Evolutionary conservation across 2,113 vertebrate species (phyloP).

Genomic region (Vidua chalybeata): DNA sequence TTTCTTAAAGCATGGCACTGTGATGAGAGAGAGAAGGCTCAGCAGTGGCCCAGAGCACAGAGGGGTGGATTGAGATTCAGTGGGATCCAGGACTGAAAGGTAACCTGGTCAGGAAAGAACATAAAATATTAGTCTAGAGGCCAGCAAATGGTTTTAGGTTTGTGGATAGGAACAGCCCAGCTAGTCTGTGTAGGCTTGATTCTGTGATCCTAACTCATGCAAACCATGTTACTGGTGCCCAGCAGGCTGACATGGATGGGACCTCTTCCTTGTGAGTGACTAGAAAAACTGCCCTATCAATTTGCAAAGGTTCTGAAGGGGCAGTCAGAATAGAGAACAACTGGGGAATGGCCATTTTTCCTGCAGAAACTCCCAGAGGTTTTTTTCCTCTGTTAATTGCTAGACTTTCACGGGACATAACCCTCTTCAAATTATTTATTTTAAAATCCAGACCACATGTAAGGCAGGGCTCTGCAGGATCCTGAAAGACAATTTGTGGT

Average conservation of each 20-base stretch:
- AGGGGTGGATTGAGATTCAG: neutral
- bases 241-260: neutral
- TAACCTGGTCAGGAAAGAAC: neutral
- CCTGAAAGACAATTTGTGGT: neutral
- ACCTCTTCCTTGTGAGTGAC: neutral
- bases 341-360: neutral
- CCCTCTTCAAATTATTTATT: neutral
- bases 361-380: neutral
- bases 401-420: neutral
- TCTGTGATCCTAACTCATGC: neutral
- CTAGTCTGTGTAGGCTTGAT: neutral
- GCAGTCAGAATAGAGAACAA: neutral
- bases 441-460: neutral
- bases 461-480: neutral
- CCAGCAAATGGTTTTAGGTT: neutral
- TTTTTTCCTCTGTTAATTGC: neutral
- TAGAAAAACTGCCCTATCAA: neutral
- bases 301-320: neutral
- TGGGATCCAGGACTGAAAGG: neutral
- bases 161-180: neutral
- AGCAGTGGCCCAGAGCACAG: neutral
- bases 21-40: neutral
- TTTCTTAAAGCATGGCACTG: neutral
- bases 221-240: neutral
- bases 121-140: neutral